These are phyloP conservation scores for Aplysina aerophoba DNA, from an alignment of 37 sponge, comb jelly and placozoan species.

Conservation along the genomic window DNA sequence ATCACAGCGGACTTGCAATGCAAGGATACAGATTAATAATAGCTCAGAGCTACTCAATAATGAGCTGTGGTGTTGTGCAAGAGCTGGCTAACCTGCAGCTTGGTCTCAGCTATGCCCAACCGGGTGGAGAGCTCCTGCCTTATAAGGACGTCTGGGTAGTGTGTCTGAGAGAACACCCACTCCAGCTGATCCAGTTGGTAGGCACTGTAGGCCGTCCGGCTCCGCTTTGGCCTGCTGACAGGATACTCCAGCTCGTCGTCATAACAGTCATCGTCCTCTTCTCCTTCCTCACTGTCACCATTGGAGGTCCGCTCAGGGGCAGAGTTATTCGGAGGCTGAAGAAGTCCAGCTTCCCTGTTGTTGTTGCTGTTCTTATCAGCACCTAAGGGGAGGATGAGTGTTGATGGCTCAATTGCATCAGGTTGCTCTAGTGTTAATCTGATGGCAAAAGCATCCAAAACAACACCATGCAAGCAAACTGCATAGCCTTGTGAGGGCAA, in stretches of 20 bases:
- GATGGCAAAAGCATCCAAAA: background rate
- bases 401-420: background rate
- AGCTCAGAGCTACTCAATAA: too few relatives aligned
- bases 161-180: conserved; percentile 59
- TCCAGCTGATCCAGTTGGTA: conserved; percentile 71
- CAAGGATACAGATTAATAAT: too few relatives aligned
- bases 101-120: conserved; percentile 62
- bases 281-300: background rate
- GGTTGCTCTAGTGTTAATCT: background rate
- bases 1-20: too few relatives aligned
- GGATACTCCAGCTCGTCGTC: conserved; percentile 33
- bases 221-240: conserved; percentile 60
- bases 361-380: too few relatives aligned
- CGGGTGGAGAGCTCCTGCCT: conserved; percentile 65
- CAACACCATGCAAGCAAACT: too few relatives aligned
- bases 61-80: background rate
- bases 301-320: too few relatives aligned
- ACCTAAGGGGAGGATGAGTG: background rate
- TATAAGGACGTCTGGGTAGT: conserved; percentile 74
- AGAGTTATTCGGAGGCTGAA: background rate
- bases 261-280: background rate
- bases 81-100: conserved; percentile 52
- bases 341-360: too few relatives aligned
- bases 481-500: too few relatives aligned
- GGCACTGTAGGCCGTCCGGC: conserved; percentile 64